Conservation (phyloP, 2,113 vertebrate genomes). For the Pelvicachromis taeniatus region DNA sequence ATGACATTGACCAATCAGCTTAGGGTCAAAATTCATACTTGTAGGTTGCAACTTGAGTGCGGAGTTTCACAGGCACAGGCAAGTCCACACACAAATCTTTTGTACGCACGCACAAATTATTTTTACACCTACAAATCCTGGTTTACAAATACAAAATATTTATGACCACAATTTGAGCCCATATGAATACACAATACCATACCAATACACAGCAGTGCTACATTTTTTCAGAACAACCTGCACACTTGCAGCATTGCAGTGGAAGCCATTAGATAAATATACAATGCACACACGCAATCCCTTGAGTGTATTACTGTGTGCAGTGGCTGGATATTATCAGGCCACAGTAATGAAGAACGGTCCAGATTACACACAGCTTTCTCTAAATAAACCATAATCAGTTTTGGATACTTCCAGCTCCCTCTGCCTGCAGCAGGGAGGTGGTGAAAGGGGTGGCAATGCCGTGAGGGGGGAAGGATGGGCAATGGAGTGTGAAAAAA, state of each 20-base stretch:
- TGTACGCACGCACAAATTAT: no score
- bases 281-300: constrained; percentile 18
- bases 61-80: no score
- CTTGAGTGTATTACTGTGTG: constrained; percentile 16
- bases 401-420: constrained; percentile 8
- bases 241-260: not conserved
- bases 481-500: not conserved
- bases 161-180: no score
- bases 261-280: not conserved
- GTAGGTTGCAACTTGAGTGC: no score
- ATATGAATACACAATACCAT: not conserved
- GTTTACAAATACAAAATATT: no score
- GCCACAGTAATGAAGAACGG: constrained; percentile 26
- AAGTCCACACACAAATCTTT: no score
- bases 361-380: not conserved
- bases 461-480: no score
- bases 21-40: no score
- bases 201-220: not conserved
- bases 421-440: not conserved
- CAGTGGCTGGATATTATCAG: constrained; percentile 31
- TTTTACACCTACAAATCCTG: no score
- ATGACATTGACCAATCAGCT: no score
- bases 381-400: constrained; percentile 51
- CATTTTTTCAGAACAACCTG: not conserved
- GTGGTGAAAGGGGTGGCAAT: not conserved